These are phyloP conservation scores for Thyatira batis DNA, from an alignment of 2,888 invertebrate genomes.

Conservation along the genomic window DNA sequence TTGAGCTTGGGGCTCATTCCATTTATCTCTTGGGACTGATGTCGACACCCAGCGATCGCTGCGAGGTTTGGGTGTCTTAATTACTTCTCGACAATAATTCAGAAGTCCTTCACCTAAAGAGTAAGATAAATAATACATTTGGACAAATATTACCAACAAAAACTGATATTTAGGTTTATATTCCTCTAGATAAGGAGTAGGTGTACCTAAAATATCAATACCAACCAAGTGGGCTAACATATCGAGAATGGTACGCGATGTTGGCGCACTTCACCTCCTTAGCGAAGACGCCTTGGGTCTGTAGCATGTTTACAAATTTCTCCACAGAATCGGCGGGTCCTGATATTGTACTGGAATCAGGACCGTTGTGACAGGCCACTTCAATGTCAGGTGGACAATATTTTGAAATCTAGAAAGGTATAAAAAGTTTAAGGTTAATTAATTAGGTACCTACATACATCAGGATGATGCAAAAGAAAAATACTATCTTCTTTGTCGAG, in stretches of 20 bases:
- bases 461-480: no score
- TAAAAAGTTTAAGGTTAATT: no score
- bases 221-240: conserved; percentile 38
- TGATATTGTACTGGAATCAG: conserved; percentile 87
- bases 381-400: conserved; percentile 73
- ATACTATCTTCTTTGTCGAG: no score
- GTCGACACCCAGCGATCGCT: conserved; percentile 90
- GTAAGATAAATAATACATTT: background rate
- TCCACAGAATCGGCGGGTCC: conserved; percentile 83
- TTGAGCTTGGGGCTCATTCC: conserved; percentile 49
- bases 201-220: background rate
- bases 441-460: no score
- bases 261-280: conserved; percentile 81
- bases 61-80: conserved; percentile 83
- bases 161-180: no score
- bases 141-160: no score
- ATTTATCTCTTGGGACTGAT: conserved; percentile 83
- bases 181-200: background rate
- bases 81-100: conserved; percentile 60
- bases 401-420: conserved; percentile 51
- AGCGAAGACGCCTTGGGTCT: conserved; percentile 30
- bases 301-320: conserved; percentile 71
- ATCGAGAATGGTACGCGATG: conserved; percentile 91
- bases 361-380: conserved; percentile 88
- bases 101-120: conserved; percentile 65